Conservation (phyloP, 2,888 invertebrate genomes). For the Polyommatus iphigenia region DNA sequence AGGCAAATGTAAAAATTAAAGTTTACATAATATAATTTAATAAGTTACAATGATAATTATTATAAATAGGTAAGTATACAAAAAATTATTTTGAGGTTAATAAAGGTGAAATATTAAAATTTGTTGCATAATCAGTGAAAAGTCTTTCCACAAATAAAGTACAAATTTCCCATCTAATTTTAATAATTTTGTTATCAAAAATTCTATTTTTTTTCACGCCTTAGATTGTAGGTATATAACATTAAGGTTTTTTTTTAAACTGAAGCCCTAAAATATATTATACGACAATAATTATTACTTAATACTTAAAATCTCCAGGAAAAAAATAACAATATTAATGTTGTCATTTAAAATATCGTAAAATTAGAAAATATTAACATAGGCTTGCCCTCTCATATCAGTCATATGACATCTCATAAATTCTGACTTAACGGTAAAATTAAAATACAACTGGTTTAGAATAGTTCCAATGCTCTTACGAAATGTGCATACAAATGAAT, state of each 20-base stretch:
- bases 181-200: background rate
- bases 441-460: conserved; percentile 11
- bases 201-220: background rate
- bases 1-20: background rate
- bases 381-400: background rate
- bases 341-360: no score
- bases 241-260: no score
- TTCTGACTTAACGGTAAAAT: conserved; percentile 20
- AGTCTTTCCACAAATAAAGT: background rate
- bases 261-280: no score
- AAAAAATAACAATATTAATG: no score
- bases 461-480: background rate
- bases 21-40: background rate
- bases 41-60: background rate
- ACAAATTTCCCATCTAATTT: background rate
- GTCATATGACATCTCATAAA: background rate
- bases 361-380: background rate
- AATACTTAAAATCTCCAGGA: no score
- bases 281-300: no score
- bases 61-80: background rate
- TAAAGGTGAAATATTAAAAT: background rate
- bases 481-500: background rate
- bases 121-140: background rate
- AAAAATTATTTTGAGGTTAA: background rate
- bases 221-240: background rate